Evolutionary conservation across 2,888 invertebrate genomes (phyloP).

Genomic region (Cataglyphis albicans): DNA sequence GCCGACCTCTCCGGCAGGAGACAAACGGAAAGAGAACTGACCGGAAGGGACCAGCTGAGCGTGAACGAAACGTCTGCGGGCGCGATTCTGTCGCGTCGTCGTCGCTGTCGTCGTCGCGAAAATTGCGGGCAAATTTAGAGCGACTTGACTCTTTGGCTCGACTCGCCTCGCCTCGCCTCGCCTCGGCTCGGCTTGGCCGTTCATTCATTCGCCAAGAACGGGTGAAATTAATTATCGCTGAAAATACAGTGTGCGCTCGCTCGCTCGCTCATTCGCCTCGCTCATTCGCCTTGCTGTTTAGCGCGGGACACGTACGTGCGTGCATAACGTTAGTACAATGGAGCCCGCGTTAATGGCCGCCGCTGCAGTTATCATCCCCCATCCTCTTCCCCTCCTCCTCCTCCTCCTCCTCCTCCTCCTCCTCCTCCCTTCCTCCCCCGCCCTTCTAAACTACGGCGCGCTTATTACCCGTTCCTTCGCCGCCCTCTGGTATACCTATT

Average conservation of each 20-base stretch:
- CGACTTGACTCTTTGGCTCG: background rate
- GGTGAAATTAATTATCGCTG: constrained; percentile 52
- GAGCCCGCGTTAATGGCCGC: constrained; percentile 53
- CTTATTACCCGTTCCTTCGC: constrained; percentile 49
- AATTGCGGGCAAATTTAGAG: constrained; percentile 1
- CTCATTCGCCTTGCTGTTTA: constrained; percentile 18
- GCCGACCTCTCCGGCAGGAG: background rate
- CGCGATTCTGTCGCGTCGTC: background rate
- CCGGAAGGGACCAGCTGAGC: background rate
- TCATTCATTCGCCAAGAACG: constrained; percentile 36
- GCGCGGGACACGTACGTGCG: constrained; percentile 54
- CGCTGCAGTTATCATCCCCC: constrained; percentile 53
- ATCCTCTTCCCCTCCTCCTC: too few species aligned
- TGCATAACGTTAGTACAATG: constrained; percentile 55
- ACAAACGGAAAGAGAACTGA: background rate
- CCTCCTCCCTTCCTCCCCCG: too few species aligned
- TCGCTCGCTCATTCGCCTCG: constrained; percentile 21
- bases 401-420: background rate
- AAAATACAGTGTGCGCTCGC: constrained; percentile 46
- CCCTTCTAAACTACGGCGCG: constrained; percentile 22
- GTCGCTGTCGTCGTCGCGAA: background rate
- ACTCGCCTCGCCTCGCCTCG: constrained; percentile 3
- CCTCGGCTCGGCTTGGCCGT: background rate
- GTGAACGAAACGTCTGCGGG: background rate
- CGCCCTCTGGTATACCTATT: constrained; percentile 32